A percentile compares a stretch with the other conserved stretches of the same genome.
These are phyloP conservation scores for Drepana arcuata DNA, from an alignment of 1,140 invertebrate genomes.

Conservation along the genomic window DNA sequence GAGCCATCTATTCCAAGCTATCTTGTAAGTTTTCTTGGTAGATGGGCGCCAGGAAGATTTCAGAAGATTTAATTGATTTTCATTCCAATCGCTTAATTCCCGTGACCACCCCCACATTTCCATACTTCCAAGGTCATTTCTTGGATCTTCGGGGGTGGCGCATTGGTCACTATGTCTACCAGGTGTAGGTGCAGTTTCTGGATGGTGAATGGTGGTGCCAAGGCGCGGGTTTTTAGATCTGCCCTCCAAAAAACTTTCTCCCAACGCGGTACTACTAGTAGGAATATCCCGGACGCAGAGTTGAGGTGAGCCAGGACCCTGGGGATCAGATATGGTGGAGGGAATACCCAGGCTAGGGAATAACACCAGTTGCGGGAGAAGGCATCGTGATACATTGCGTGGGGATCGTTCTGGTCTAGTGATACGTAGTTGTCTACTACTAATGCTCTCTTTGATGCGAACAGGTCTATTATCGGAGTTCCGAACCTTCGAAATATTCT, in stretches of 20 bases:
- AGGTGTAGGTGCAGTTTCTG: conserved; percentile 11
- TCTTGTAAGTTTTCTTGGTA: conserved; percentile 14
- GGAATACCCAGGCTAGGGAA: conserved; percentile 10
- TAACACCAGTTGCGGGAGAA: conserved; percentile 9
- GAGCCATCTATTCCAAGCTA: conserved; percentile 17
- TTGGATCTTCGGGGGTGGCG: conserved; percentile 8
- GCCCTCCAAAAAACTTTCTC: conserved; percentile 18
- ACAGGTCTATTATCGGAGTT: conserved; percentile 8
- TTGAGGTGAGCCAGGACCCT: conserved; percentile 13
- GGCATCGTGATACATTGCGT: conserved; percentile 11
- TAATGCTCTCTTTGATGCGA: conserved; percentile 7
- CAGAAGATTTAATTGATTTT: conserved; percentile 7
- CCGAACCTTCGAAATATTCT: conserved; percentile 7
- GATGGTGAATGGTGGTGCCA: conserved; percentile 13
- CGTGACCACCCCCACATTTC: conserved; percentile 24
- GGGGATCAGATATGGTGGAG: conserved; percentile 12
- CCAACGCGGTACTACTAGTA: conserved; percentile 15
- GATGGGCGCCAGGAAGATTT: conserved; percentile 13
- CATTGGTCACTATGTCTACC: conserved; percentile 11
- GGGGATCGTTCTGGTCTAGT: conserved; percentile 6
- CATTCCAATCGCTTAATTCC: conserved; percentile 9
- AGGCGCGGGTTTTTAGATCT: conserved; percentile 16
- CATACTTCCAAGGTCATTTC: conserved; percentile 20
- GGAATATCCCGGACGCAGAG: conserved; percentile 2
- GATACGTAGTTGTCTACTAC: conserved; percentile 9